A percentile compares a stretch with the other conserved stretches of the same genome.
phyloP scores from a whole-genome alignment of 2,888 invertebrate genomes.

The Bombylius discolor region DNA sequence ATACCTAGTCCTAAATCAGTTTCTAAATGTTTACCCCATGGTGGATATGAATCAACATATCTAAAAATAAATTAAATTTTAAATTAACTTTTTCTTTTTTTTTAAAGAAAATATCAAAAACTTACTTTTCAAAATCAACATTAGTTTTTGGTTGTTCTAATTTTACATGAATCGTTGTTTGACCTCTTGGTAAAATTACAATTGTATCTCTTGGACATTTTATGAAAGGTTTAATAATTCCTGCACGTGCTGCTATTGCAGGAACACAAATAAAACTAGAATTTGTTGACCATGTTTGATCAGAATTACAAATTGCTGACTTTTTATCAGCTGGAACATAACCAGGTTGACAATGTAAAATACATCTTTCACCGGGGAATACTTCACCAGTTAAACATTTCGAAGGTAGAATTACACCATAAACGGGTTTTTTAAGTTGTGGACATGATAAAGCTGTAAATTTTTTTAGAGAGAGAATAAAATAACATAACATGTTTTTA shows the following conservation, averaged over 20 bases:
- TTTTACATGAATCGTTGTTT: conserved; percentile 30
- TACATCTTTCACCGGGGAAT: conserved; percentile 38
- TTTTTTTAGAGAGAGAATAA: not conserved
- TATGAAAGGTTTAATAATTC: conserved; percentile 42
- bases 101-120: not conserved
- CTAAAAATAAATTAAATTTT: conserved; percentile 25
- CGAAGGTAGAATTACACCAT: conserved; percentile 41
- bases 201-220: conserved; percentile 50
- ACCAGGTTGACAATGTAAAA: conserved; percentile 39
- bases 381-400: conserved; percentile 39
- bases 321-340: conserved; percentile 29
- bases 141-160: conserved; percentile 46
- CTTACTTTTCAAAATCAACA: conserved; percentile 48
- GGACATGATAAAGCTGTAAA: conserved; percentile 38
- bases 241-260: not conserved
- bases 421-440: conserved; percentile 35
- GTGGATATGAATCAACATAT: conserved; percentile 45
- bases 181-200: conserved; percentile 39
- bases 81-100: not conserved
- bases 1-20: conserved; percentile 45
- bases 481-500: not conserved
- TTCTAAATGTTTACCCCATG: conserved; percentile 48
- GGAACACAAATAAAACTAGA: conserved; percentile 26
- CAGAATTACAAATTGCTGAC: conserved; percentile 27
- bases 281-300: conserved; percentile 31